These are phyloP conservation scores for Sarcophaga peregrina DNA, from an alignment of 1,140 invertebrate species.

Conservation along the genomic window DNA sequence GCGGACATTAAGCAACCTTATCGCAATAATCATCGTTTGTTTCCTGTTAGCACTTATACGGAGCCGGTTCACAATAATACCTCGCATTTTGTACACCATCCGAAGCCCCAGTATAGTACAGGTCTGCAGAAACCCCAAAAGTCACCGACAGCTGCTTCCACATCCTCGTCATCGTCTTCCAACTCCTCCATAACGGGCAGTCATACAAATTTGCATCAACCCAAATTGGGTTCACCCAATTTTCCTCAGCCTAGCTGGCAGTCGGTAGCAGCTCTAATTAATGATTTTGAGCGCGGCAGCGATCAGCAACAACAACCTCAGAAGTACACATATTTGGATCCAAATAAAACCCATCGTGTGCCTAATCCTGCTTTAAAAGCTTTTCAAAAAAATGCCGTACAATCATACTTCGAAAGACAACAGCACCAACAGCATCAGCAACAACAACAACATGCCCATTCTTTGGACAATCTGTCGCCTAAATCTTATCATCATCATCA, in stretches of 20 bases:
- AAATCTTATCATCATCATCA: slow-evolving; percentile 43
- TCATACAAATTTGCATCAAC: not conserved
- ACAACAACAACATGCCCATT: slow-evolving; percentile 40
- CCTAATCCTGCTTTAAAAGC: slow-evolving; percentile 84
- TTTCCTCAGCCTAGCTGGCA: slow-evolving; percentile 63
- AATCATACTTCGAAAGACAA: slow-evolving; percentile 87
- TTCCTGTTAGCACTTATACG: slow-evolving; percentile 73
- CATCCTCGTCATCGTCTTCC: not conserved
- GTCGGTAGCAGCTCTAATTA: slow-evolving; percentile 81
- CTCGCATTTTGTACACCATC: slow-evolving; percentile 64
- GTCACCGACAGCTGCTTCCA: not conserved
- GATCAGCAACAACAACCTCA: slow-evolving; percentile 47
- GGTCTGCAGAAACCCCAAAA: slow-evolving; percentile 55
- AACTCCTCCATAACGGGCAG: slow-evolving; percentile 13
- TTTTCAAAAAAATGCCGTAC: slow-evolving; percentile 86
- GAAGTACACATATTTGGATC: slow-evolving; percentile 79
- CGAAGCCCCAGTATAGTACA: slow-evolving; percentile 62
- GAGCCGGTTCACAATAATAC: slow-evolving; percentile 68
- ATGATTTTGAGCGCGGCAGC: slow-evolving; percentile 73
- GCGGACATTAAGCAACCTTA: slow-evolving; percentile 50
- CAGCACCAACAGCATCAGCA: slow-evolving; percentile 61
- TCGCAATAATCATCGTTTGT: slow-evolving; percentile 68
- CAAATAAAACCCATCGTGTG: slow-evolving; percentile 79
- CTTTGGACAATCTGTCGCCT: slow-evolving; percentile 7
- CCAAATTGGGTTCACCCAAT: slow-evolving; percentile 49